Evolutionary conservation across 2,888 invertebrate species (phyloP), one percentile per base, ranked within the genome.

Genomic region (Itoplectis maculator): DNA sequence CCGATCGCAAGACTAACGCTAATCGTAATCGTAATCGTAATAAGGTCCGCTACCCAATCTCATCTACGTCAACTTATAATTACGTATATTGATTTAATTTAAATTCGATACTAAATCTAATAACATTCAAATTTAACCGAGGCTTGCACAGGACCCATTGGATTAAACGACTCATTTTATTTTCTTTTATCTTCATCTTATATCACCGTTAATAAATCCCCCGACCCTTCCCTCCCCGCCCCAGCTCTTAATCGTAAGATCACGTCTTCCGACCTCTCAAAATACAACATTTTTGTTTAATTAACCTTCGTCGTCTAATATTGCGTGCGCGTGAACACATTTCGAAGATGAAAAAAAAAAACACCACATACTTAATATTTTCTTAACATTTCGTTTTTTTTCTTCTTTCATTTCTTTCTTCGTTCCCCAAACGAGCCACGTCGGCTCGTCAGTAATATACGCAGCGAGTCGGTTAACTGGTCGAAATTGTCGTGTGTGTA

Each of bases 61-160:
- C 68, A 49, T 54, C 82, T 74, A 79, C 74, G 65, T 42, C 37
- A 72, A 79, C 72, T 79, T 79, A 51, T 66, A 47, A 42, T 72
- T 82, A 75, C 42, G 49, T 70, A 70, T 65, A 75, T 76, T 83
- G 76, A 81, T 86, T 86, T 80, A 69, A 81, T 86, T 89, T 86
- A 87, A 89, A 90, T 90, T 90, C 86, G 86, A 89, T 88, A 78
- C 88, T 88, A 90, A 89, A 81, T 88, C 42, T 86, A 90, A 87
- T 81, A 88, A 90, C 89, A 88, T 86, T 86, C 80, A 88, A 89
- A 89, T 89, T 89, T 88, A 90, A 90, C 86, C 88, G 88, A 90
- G 87, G 87, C 88, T 91, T 91, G 91, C 91, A 90, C 90, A 90
- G 88, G 89, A 90, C 91, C 91, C 91, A 88, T 90, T 88, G 87